Percentiles rank a stretch among this genome's conserved stretches.
These are phyloP conservation scores for Hylaea fasciaria DNA, from an alignment of 2,888 invertebrate genomes.

Conservation along the genomic window DNA sequence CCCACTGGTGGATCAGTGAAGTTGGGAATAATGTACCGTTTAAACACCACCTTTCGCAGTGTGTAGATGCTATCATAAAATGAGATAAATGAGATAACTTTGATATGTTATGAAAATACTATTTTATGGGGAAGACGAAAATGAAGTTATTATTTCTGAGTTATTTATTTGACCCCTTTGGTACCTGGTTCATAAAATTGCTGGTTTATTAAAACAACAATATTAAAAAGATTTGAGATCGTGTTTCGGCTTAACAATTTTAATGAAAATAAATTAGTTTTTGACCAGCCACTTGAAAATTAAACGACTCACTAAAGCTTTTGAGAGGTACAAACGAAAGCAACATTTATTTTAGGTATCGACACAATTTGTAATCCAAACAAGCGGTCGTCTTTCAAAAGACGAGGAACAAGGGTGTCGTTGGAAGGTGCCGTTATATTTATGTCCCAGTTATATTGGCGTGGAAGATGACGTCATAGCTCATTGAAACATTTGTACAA, in stretches of 20 bases:
- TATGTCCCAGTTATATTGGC: conserved; percentile 52
- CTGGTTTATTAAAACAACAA: conserved; percentile 12
- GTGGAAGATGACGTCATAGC: conserved; percentile 52
- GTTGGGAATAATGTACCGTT: too few species aligned
- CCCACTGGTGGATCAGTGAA: too few species aligned
- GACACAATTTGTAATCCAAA: conserved; percentile 33
- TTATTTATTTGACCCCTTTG: conserved; percentile 15
- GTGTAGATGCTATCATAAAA: background rate
- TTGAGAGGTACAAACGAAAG: conserved; percentile 7
- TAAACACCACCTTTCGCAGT: too few species aligned
- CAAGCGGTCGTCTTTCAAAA: conserved; percentile 42
- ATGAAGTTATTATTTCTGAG: conserved; percentile 14
- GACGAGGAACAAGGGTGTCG: conserved; percentile 44
- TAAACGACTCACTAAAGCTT: conserved; percentile 4
- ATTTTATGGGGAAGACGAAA: conserved; percentile 2
- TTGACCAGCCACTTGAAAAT: conserved; percentile 2
- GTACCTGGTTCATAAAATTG: conserved; percentile 1
- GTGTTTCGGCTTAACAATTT: conserved; percentile 5
- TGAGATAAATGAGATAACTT: background rate
- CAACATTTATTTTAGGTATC: conserved; percentile 19
- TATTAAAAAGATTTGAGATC: conserved; percentile 14
- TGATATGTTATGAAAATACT: conserved; percentile 2
- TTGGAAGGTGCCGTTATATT: conserved; percentile 54
- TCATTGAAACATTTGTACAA: conserved; percentile 61
- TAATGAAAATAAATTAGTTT: conserved; percentile 11